Evolutionary conservation across 2,888 invertebrate species (phyloP), one percentile per base, ranked within the genome.

Genomic region (Eupithecia dodoneata): DNA sequence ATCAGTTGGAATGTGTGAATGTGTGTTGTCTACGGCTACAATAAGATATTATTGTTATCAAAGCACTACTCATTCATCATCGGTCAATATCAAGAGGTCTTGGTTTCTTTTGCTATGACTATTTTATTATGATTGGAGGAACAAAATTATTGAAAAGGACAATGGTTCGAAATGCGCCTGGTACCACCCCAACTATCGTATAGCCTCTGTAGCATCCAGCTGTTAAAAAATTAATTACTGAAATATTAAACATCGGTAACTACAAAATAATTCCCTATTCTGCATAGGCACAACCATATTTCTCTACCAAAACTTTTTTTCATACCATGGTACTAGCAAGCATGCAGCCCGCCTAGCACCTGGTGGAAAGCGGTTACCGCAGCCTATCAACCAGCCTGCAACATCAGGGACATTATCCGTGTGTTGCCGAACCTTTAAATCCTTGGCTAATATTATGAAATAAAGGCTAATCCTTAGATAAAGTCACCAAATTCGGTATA

Each of bases 31-130:
- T 66, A 6, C 42, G 42, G 66, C 13, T 42, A 42, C 66, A 66
- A 42, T 66, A 15, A 66, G 66, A 66, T 30, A 30, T 30, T 30
- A 30, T 66, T 42, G 15, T 66, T 41, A 66, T 42, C 66, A 66
- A 66, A 42, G 15, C 42, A 66, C 66, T 41, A 10, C 65, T 41
- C 66, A 18, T 66, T 42, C 66, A 42, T 42, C 13, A 66, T 41
- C 41, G 65, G 65, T 65, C 42, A 66, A 66, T 42, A 66, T 15
- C 66, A 66, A 15, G 41, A 42, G 59, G 9, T 66, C 42, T 66
- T 15, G 66, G 66, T 66, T 66, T 42, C 41, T 15, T 42, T 18
- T 1, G 2, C 42, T 18, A 18, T 59, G 0, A 59, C 18, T 59
- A 59, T 59, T 59, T 59, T 66, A 1, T 42, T 5, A 42, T 55